These are phyloP conservation scores for Leuctra nigra DNA, from an alignment of 2,888 invertebrate species.

Conservation along the genomic window DNA sequence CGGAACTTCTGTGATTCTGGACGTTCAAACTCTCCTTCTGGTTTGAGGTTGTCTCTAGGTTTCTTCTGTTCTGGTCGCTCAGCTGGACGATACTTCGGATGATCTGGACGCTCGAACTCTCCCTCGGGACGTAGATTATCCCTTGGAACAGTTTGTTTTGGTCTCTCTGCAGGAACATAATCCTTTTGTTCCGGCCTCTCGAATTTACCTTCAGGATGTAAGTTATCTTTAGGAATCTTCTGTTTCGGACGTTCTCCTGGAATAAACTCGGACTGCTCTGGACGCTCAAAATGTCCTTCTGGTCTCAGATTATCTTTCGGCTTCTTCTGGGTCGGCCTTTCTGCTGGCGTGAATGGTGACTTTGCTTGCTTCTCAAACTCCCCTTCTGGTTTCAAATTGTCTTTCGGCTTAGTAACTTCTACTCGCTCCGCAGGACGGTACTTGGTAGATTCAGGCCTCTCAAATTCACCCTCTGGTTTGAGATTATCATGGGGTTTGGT, in stretches of 20 bases:
- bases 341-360: conserved; percentile 30
- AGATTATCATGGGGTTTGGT: conserved; percentile 57
- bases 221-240: conserved; percentile 39
- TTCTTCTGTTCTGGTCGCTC: conserved; percentile 50
- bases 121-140: conserved; percentile 51
- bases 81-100: conserved; percentile 44
- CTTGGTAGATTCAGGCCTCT: conserved; percentile 36
- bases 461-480: conserved; percentile 35
- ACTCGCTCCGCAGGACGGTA: conserved; percentile 29
- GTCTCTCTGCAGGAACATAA: conserved; percentile 38
- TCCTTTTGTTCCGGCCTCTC: conserved; percentile 36
- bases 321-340: conserved; percentile 25
- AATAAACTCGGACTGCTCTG: conserved; percentile 28
- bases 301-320: conserved; percentile 30
- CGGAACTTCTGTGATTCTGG: conserved; percentile 47
- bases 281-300: conserved; percentile 44
- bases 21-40: conserved; percentile 47
- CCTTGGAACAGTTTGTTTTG: conserved; percentile 41
- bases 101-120: conserved; percentile 46
- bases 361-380: conserved; percentile 43
- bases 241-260: conserved; percentile 29
- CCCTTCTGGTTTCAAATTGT: conserved; percentile 51
- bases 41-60: conserved; percentile 47
- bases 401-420: conserved; percentile 28
- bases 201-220: conserved; percentile 47